Conservation (phyloP, 2,888 invertebrate species). For the Trichopria drosophilae region DNA sequence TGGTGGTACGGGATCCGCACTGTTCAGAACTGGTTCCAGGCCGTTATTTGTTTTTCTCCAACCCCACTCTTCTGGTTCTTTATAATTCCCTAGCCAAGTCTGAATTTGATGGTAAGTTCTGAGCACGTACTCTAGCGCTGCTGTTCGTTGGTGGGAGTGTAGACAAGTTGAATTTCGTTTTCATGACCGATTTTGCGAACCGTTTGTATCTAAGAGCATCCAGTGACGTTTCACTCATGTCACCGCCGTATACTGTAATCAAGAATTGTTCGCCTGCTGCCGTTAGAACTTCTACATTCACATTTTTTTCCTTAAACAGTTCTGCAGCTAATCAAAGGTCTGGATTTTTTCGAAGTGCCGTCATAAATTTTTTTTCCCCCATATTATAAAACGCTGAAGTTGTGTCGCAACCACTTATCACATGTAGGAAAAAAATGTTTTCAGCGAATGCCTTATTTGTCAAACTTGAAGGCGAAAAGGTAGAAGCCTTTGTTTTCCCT, state of each 20-base stretch:
- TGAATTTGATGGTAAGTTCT: no score
- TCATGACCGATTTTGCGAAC: slow-evolving; percentile 3
- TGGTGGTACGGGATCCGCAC: no score
- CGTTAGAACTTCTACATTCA: slow-evolving; percentile 16
- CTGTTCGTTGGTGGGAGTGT: slow-evolving; percentile 13
- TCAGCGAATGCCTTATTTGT: no score
- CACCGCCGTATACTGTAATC: slow-evolving; percentile 30
- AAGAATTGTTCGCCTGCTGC: slow-evolving; percentile 31
- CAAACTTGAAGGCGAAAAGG: no score
- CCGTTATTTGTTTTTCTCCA: no score
- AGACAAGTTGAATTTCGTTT: slow-evolving; percentile 7
- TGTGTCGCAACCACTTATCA: slow-evolving; percentile 4
- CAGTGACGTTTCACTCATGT: slow-evolving; percentile 9
- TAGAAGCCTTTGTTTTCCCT: slow-evolving; percentile 29
- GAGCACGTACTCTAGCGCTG: slow-evolving; percentile 3
- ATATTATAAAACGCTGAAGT: slow-evolving; percentile 6
- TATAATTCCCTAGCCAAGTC: no score
- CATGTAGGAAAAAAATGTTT: no score
- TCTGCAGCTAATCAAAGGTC: slow-evolving; percentile 1
- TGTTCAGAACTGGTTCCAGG: no score
- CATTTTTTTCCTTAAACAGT: slow-evolving; percentile 20
- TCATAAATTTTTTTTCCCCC: slow-evolving; percentile 10
- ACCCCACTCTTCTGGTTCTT: no score
- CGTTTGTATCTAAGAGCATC: not conserved
- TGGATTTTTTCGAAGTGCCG: no score